Percentiles rank a stretch among this genome's conserved stretches.
phyloP scores from a whole-genome alignment of 2,888 invertebrate species.

The Cecidostiba fungosa region DNA sequence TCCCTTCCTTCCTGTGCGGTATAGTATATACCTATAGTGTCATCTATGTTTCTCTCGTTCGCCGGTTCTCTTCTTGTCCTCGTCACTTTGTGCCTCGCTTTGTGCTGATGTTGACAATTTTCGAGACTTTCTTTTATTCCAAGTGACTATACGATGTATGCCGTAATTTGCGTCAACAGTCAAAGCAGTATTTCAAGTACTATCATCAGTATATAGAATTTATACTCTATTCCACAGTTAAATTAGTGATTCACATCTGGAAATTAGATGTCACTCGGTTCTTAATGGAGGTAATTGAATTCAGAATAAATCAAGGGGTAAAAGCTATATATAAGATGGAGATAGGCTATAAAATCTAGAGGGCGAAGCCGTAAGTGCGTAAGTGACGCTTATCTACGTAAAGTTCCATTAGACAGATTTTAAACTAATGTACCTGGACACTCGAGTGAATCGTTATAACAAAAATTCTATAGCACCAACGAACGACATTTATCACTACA shows the following conservation, averaged over 20 bases:
- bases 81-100: too few species aligned
- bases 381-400: conserved; percentile 45
- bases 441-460: not conserved
- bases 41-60: conserved; percentile 32
- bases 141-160: conserved; percentile 32
- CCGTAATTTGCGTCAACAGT: conserved; percentile 29
- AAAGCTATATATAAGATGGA: conserved; percentile 32
- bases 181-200: conserved; percentile 17
- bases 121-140: conserved; percentile 15
- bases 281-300: too few species aligned
- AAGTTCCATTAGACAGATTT: conserved; percentile 46
- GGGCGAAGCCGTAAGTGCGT: conserved; percentile 32
- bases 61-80: conserved; percentile 17
- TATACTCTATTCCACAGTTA: not conserved
- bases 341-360: conserved; percentile 40
- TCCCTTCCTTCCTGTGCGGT: conserved; percentile 15
- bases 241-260: conserved; percentile 31
- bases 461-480: too few species aligned
- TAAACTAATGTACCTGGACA: not conserved
- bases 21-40: not conserved
- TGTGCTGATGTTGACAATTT: conserved; percentile 50
- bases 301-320: conserved; percentile 42
- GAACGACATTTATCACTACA: too few species aligned
- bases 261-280: too few species aligned
- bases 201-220: not conserved